Evolutionary conservation across 2,888 invertebrate genomes (phyloP), one percentile per base, ranked within the genome.

Genomic region (Colletes collaris): DNA sequence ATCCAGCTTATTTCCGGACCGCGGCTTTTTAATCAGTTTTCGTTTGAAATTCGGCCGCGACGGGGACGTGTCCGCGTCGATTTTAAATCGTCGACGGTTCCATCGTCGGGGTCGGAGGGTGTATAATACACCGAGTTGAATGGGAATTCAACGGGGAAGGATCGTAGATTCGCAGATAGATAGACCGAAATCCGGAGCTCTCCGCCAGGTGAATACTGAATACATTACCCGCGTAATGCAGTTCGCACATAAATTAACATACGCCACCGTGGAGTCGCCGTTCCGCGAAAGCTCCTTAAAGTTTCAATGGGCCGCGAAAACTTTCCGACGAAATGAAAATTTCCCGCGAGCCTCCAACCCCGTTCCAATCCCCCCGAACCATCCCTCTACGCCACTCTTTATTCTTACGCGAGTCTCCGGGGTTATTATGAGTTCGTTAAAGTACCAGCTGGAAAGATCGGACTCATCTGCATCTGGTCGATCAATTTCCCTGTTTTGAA

Each of bases 191-290:
- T 79, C 75, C 76, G 16, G 62, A 69, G 74, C 58, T 55, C 56
- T 46, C 64, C 62, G 60, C 11, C 73, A 71, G 75, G 75, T 65
- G 85, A 87, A 83, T 83, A 85, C 85, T 79, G 87, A 86, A 85
- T 86, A 82, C 82, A 87, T 86, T 85, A 86, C 70, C 60, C 68
- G 19, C 59, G 81, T 83, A 86, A 87, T 87, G 85, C 87, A 83
- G 87, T 87, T 87, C 85, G 85, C 84, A 82, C 82, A 86, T 86
- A 86, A 86, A 87, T 86, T 87, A 86, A 86, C 86, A 87, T 86
- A 87, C 82, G 79, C 76, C 82, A 71, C 79, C 76, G 83, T 69
- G 81, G 44, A 86, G 73, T 81, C 83, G 85, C 44, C 75, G 75
- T 67, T 53, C 68, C 71, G 74, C 69, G 79, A 76, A 85, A 87